These are phyloP conservation scores for Echeneis naucrates DNA, from an alignment of 2,797 vertebrate genomes.

Conservation along the genomic window DNA sequence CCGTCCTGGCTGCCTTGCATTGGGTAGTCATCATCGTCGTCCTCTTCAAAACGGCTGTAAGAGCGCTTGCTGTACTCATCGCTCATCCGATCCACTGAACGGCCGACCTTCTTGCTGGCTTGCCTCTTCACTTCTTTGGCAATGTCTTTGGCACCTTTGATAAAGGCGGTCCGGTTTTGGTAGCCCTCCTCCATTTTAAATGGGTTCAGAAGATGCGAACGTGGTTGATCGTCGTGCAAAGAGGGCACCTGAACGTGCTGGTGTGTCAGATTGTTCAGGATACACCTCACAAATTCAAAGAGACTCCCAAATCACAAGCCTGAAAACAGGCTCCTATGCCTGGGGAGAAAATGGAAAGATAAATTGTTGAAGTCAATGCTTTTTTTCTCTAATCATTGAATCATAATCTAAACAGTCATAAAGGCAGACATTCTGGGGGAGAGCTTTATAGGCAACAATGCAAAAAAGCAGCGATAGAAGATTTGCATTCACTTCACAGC, in stretches of 20 bases:
- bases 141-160: slow-evolving; percentile 97
- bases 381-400: no score
- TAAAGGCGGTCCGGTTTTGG: slow-evolving; percentile 95
- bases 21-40: slow-evolving; percentile 91
- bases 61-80: slow-evolving; percentile 95
- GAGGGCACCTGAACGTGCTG: slow-evolving; percentile 31
- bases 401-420: no score
- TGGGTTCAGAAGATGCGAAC: slow-evolving; percentile 31
- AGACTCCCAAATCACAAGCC: slow-evolving; percentile 9
- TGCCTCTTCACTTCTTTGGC: slow-evolving; percentile 96
- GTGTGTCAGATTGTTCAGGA: slow-evolving; percentile 35
- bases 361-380: background rate
- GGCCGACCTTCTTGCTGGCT: slow-evolving; percentile 91
- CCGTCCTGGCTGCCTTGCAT: slow-evolving; percentile 81
- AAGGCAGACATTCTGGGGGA: background rate
- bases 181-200: slow-evolving; percentile 93
- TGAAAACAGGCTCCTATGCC: slow-evolving; percentile 38
- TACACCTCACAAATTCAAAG: slow-evolving; percentile 30
- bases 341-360: slow-evolving; percentile 36
- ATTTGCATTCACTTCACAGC: no score
- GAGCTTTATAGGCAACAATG: background rate
- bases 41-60: slow-evolving; percentile 95
- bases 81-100: slow-evolving; percentile 88
- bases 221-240: slow-evolving; percentile 23
- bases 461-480: background rate